These are phyloP conservation scores for Pteromalus puparum DNA, from an alignment of 1,140 invertebrate genomes.

Conservation along the genomic window DNA sequence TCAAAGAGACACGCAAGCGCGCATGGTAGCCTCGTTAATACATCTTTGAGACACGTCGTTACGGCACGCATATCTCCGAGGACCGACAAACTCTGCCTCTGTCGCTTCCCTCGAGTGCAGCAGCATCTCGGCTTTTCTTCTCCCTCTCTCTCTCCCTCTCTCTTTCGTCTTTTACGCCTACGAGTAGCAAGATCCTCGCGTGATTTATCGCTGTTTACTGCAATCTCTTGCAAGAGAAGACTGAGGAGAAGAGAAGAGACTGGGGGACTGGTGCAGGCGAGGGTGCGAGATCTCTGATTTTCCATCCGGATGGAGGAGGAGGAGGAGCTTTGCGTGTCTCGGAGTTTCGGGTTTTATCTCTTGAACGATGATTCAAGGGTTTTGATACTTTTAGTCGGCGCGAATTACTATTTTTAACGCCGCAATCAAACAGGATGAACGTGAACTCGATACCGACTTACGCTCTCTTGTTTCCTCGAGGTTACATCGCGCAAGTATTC, in stretches of 20 bases:
- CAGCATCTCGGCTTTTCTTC: background rate
- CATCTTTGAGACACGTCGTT: background rate
- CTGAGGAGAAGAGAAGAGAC: slow-evolving; percentile 22
- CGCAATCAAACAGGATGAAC: too few species aligned
- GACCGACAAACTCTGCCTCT: background rate
- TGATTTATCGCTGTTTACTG: slow-evolving; percentile 14
- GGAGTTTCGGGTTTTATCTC: too few species aligned
- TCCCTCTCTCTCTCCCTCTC: background rate
- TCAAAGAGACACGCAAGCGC: background rate
- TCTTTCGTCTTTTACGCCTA: background rate
- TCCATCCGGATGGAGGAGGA: background rate
- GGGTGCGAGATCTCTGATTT: background rate
- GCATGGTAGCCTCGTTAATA: background rate
- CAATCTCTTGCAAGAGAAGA: slow-evolving; percentile 24
- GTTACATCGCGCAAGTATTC: too few species aligned
- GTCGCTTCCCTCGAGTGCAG: background rate
- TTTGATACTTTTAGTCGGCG: too few species aligned
- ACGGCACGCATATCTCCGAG: background rate
- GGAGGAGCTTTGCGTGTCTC: background rate
- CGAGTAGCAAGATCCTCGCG: background rate
- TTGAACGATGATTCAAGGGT: too few species aligned
- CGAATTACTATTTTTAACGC: too few species aligned
- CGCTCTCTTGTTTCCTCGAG: too few species aligned
- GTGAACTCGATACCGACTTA: too few species aligned
- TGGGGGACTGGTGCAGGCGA: background rate